Evolutionary conservation across 2,113 vertebrate species (phyloP).

Genomic region (Salvelinus alpinus): DNA sequence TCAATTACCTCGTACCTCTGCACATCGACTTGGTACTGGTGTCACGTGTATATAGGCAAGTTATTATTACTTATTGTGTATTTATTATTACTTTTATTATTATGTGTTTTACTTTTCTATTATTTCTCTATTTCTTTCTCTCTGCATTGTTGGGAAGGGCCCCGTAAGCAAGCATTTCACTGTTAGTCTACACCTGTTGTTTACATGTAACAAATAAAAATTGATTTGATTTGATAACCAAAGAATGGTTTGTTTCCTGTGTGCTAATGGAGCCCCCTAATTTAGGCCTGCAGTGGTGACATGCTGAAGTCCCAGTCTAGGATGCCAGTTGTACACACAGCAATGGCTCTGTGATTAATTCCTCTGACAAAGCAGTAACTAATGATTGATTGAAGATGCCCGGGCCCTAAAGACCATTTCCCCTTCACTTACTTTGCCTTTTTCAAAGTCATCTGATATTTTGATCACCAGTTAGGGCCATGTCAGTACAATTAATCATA

Average conservation of each 20-base stretch:
- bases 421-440: conserved; percentile 76
- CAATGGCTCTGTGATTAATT: conserved; percentile 73
- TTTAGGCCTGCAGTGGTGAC: conserved; percentile 28
- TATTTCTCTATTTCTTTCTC: no score
- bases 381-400: conserved; percentile 76
- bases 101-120: no score
- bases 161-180: no score
- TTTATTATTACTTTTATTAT: no score
- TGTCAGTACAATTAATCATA: conserved; percentile 72
- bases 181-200: no score
- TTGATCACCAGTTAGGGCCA: conserved; percentile 70
- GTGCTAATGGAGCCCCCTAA: not conserved
- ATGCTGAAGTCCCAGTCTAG: conserved; percentile 33
- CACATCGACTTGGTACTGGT: no score
- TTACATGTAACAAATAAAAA: no score
- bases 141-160: no score
- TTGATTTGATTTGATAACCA: not conserved
- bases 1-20: no score
- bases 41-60: no score
- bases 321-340: conserved; percentile 37
- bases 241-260: conserved; percentile 20
- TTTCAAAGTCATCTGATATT: conserved; percentile 74
- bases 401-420: conserved; percentile 74
- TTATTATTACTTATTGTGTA: no score
- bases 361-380: conserved; percentile 71